Base-by-base conservation (phyloP, 1,140 invertebrate genomes). In the Pollicipes pollicipes region DNA sequence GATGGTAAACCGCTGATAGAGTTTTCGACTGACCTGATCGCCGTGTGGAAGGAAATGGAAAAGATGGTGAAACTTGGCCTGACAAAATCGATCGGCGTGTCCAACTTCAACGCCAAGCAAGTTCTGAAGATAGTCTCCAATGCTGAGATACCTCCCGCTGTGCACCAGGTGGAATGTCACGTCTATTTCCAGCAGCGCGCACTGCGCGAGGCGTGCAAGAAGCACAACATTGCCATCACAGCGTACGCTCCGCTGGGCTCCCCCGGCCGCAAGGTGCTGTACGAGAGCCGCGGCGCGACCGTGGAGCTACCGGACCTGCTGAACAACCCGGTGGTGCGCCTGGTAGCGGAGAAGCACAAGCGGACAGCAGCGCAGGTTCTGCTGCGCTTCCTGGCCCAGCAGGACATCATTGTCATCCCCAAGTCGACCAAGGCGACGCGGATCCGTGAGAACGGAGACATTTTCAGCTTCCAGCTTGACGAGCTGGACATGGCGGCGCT, bases 341-440 rank as follows among this genome's bases (percentile, higher is more conserved):
- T 74, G 45, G 75, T 80, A 80, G 24, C 75, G 78, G 13, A 37
- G 75, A 21, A 75, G 75, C 30, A 77, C 63, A 68, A 70, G 26
- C 76, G 76, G 35, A 76, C 77, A n/a, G 73, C 78, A 28, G 79
- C 77, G 0, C 78, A 81, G 67, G 74, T 81, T n/a, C n/a, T n/a
- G 66, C 73, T 81, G 30, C 71, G 80, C 77, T 28, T 80, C 76
- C 75, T 69, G 78, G 4, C n/a, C 78, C 76, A 79, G 37, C 70
- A 73, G 45, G 74, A n/a, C n/a, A 74, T 79, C 35, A 73, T 72
- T 28, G 75, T 76, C n/a, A 75, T 81, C 67, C 78, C 79, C 68
- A 81, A n/a, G n/a, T n/a, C n/a, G n/a, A n/a, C n/a, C n/a, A n/a
- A n/a, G n/a, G n/a, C n/a, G n/a, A n/a, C n/a, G n/a, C n/a, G n/a